phyloP scores from a whole-genome alignment of 2,888 invertebrate genomes.

The Ernsta delagoae region DNA sequence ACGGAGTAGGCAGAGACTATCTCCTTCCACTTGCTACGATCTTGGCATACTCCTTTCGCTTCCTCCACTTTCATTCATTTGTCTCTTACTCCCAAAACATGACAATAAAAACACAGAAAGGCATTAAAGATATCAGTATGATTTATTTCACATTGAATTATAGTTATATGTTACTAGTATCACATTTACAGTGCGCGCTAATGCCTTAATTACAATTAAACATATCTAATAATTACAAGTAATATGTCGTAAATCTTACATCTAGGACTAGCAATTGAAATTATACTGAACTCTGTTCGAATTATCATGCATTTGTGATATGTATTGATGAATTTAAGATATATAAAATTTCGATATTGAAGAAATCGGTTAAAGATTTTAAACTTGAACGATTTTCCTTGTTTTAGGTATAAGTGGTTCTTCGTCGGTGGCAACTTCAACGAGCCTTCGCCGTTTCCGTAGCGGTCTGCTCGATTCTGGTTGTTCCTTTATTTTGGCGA shows the following conservation, averaged over 20 bases:
- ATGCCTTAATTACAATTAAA: conserved; percentile 42
- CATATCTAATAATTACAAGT: conserved; percentile 35
- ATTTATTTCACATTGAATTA: conserved; percentile 60
- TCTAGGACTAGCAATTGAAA: conserved; percentile 78
- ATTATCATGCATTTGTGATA: conserved; percentile 75
- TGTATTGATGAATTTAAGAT: conserved; percentile 57
- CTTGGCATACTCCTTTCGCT: no score
- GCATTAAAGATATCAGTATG: conserved; percentile 19
- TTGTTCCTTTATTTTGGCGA: conserved; percentile 69
- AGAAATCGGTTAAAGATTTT: conserved; percentile 42
- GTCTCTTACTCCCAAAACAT: background rate
- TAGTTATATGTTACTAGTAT: conserved; percentile 75
- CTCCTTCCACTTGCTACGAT: no score
- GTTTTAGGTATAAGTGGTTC: conserved; percentile 78
- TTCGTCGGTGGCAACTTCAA: conserved; percentile 78
- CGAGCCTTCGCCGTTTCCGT: conserved; percentile 86
- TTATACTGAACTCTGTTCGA: conserved; percentile 68
- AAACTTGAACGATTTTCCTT: conserved; percentile 81
- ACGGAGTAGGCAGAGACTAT: no score
- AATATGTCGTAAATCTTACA: conserved; percentile 60
- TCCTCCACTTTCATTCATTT: no score
- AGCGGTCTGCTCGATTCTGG: conserved; percentile 85
- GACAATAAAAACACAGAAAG: background rate
- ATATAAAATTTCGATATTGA: conserved; percentile 40
- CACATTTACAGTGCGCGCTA: conserved; percentile 78